Evolutionary conservation across 2,113 vertebrate genomes (phyloP), one percentile per base, ranked within the genome.

Genomic region (Sylvia atricapilla): DNA sequence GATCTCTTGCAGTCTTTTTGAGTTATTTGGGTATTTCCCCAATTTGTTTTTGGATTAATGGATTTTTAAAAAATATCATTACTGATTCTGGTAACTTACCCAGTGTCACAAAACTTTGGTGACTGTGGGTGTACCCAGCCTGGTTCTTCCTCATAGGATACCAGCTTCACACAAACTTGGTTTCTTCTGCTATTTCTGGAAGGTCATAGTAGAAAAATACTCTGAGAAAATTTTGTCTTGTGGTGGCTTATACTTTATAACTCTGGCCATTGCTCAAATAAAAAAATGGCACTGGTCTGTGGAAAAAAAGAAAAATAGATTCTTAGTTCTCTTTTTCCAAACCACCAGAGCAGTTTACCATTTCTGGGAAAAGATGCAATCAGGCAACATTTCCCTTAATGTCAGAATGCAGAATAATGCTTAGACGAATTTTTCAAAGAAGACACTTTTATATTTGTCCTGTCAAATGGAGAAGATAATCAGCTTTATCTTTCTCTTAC

Each of bases 241-340:
- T 30, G 52, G 47, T 70, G 41, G 35, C 39, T 96, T 90, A 66
- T 89, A 44, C 88, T 60, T 68, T 46, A 47, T 37, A 70, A 22
- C 62, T 82, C 73, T 87, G 94, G 88, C 83, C 72, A 53, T 68
- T 76, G 50, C 37, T 81, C 80, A 69, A 82, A 82, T 41, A 28
- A 86, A 59, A 59, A 92, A 93, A 81, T 30, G 49, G n/a, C 93
- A 91, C 44, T 22, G 49, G 41, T 39, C 41, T 84, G n/a, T 72
- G 93, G 85, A 64, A 87, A 94, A 94, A 90, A 84, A 44, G 59
- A 81, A 88, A 88, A 85, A 73, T 55, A 66, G 46, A 47, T 88
- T 62, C 76, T 82, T 86, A 3, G 50, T 94, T 85, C 11, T 41
- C 15, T 59, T 74, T 86, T 92, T 91, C 91, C 87, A 89, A 94